phyloP scores from a whole-genome alignment of 2,797 vertebrate species.

The Gephyroberyx darwinii region DNA sequence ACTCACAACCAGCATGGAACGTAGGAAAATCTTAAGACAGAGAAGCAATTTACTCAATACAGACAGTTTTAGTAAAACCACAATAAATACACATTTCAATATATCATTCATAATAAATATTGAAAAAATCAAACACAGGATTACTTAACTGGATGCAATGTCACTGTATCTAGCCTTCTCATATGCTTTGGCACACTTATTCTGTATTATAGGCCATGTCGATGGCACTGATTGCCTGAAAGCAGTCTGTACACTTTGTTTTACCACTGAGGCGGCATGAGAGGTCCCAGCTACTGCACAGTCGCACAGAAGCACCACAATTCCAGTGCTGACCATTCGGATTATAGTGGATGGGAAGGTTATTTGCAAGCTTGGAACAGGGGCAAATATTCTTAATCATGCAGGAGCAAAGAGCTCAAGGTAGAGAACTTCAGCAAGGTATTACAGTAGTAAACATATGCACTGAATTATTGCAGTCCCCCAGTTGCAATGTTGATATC shows the following conservation, averaged over 20 bases:
- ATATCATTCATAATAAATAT: conserved; percentile 97
- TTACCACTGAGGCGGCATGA: conserved; percentile 38
- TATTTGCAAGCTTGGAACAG: conserved; percentile 48
- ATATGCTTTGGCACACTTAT: conserved; percentile 74
- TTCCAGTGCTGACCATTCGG: conserved; percentile 15
- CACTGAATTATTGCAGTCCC: conserved; percentile 46
- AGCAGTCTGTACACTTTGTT: conserved; percentile 56
- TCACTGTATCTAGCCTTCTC: conserved; percentile 57
- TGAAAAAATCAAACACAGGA: conserved; percentile 87
- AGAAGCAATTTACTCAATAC: conserved; percentile 90
- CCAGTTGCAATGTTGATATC: conserved; percentile 20
- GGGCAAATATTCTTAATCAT: conserved; percentile 52
- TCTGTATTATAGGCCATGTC: conserved; percentile 42
- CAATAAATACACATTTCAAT: conserved; percentile 98
- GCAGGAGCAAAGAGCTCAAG: conserved; percentile 57
- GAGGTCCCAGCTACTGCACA: conserved; percentile 29
- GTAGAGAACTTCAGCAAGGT: conserved; percentile 35
- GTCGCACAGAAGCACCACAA: conserved; percentile 15
- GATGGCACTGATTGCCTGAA: conserved; percentile 64
- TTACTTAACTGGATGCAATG: conserved; percentile 68
- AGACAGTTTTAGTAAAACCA: conserved; percentile 88
- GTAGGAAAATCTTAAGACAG: conserved; percentile 86
- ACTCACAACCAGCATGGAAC: conserved; percentile 87
- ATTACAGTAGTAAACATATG: conserved; percentile 16
- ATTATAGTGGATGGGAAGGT: conserved; percentile 23